Evolutionary conservation across 2,888 invertebrate genomes (phyloP).

Genomic region (Drosophila dives): DNA sequence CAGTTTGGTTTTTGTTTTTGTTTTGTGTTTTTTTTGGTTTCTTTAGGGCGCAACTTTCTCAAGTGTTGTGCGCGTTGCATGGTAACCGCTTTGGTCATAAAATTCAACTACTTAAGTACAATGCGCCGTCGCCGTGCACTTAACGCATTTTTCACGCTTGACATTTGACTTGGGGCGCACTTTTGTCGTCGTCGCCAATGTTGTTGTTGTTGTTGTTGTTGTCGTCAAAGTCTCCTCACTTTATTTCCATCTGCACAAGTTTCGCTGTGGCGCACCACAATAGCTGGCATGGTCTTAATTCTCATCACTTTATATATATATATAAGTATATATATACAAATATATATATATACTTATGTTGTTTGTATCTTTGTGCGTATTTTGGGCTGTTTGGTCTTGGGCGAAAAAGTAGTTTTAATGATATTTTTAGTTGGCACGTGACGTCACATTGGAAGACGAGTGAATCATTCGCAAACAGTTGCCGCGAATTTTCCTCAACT

Average conservation of each 20-base stretch:
- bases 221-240: constrained; percentile 55
- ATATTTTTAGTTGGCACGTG: constrained; percentile 75
- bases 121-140: constrained; percentile 77
- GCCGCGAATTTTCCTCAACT: constrained; percentile 42
- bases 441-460: constrained; percentile 62
- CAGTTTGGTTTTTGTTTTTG: constrained; percentile 7
- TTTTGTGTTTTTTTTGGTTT: not conserved
- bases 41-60: constrained; percentile 48
- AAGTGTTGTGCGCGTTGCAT: constrained; percentile 43
- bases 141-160: constrained; percentile 84
- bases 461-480: constrained; percentile 51
- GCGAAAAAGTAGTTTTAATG: constrained; percentile 67
- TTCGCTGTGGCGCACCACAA: constrained; percentile 25
- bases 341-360: constrained; percentile 9
- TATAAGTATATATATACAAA: constrained; percentile 16
- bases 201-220: constrained; percentile 30
- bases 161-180: constrained; percentile 83
- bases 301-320: constrained; percentile 30
- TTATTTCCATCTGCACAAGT: constrained; percentile 29
- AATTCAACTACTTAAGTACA: constrained; percentile 74
- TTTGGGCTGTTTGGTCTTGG: constrained; percentile 50
- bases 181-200: constrained; percentile 64
- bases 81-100: constrained; percentile 56
- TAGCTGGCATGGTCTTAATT: constrained; percentile 71
- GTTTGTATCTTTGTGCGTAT: constrained; percentile 33